These are phyloP conservation scores for Magallana angulata DNA, from an alignment of 1,140 invertebrate species.

Conservation along the genomic window DNA sequence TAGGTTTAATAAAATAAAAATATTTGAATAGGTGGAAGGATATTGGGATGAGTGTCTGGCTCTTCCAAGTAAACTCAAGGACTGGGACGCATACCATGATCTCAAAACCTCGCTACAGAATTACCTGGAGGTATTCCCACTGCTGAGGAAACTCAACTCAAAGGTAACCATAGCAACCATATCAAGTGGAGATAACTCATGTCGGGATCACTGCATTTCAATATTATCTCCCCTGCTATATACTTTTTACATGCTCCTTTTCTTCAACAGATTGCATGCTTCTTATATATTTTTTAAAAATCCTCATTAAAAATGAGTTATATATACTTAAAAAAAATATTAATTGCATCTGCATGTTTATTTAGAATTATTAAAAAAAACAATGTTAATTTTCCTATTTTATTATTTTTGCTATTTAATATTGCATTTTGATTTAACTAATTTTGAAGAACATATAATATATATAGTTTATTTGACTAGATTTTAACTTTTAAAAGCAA, in stretches of 20 bases:
- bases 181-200: neutral
- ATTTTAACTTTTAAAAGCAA: neutral
- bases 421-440: no score
- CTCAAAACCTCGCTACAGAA: conserved; percentile 76
- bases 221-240: neutral
- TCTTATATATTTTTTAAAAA: neutral
- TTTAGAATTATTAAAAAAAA: no score
- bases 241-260: neutral
- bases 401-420: no score
- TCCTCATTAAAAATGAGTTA: neutral
- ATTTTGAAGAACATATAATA: no score
- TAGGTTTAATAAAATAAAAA: neutral
- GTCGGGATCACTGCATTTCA: neutral
- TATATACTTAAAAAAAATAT: neutral
- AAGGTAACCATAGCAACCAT: conserved; percentile 68
- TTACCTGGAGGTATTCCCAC: conserved; percentile 77
- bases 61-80: conserved; percentile 78
- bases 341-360: neutral
- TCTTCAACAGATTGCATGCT: neutral
- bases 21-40: conserved; percentile 71
- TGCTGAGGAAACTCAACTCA: conserved; percentile 76
- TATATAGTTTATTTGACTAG: no score
- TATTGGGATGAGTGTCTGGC: conserved; percentile 79
- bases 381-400: no score
- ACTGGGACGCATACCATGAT: conserved; percentile 78